phyloP scores from a whole-genome alignment of 2,113 vertebrate species.

The Phrynosoma platyrhinos region DNA sequence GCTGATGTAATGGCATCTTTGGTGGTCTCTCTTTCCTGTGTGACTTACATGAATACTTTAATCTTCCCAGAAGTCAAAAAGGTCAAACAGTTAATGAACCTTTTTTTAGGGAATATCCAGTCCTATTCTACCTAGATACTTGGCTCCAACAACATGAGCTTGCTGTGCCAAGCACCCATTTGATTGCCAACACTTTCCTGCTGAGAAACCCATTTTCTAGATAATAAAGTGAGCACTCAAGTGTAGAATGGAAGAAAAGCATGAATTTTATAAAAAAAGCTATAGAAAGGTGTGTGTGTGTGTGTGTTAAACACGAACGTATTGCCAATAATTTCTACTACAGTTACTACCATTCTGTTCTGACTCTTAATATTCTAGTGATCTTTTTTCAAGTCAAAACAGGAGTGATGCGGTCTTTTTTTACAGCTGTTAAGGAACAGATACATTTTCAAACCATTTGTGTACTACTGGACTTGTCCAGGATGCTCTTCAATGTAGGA shows the following conservation, averaged over 20 bases:
- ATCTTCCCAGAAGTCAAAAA: slow-evolving; percentile 64
- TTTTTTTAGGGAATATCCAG: slow-evolving; percentile 79
- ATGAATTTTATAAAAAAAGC: slow-evolving; percentile 33
- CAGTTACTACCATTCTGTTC: neutral
- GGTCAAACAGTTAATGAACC: slow-evolving; percentile 85
- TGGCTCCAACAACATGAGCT: slow-evolving; percentile 57
- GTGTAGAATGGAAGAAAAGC: slow-evolving; percentile 62
- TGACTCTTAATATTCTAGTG: slow-evolving; percentile 8
- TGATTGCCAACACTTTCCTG: slow-evolving; percentile 68
- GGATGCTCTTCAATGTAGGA: slow-evolving; percentile 9
- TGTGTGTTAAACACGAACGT: slow-evolving; percentile 58
- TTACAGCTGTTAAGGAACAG: slow-evolving; percentile 18
- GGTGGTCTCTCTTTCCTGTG: slow-evolving; percentile 83
- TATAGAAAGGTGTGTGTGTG: neutral
- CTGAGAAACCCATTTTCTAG: slow-evolving; percentile 77
- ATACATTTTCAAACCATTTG: neutral
- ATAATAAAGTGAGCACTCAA: slow-evolving; percentile 76
- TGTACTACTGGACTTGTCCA: neutral
- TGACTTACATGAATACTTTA: slow-evolving; percentile 71
- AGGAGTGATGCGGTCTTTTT: slow-evolving; percentile 23
- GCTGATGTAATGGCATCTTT: slow-evolving; percentile 53
- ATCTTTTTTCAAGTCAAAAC: slow-evolving; percentile 10
- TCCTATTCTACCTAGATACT: slow-evolving; percentile 78
- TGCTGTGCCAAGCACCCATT: slow-evolving; percentile 71
- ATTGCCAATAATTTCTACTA: slow-evolving; percentile 60